These are phyloP conservation scores for Coptotermes formosanus DNA, from an alignment of 1,140 invertebrate genomes.

Conservation along the genomic window DNA sequence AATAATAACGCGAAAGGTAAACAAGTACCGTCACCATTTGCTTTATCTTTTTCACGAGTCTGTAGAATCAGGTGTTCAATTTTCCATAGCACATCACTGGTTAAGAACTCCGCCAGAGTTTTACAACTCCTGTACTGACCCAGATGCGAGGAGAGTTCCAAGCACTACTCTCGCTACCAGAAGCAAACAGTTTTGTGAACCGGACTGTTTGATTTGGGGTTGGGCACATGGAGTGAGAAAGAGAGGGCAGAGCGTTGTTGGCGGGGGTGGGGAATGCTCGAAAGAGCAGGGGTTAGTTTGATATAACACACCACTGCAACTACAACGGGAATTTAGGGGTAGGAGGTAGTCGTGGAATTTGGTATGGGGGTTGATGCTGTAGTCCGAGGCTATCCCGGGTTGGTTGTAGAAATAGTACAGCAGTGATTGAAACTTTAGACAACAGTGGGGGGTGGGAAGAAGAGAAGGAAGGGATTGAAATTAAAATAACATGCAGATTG, in stretches of 20 bases:
- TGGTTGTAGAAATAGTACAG: neutral
- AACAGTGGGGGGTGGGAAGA: neutral
- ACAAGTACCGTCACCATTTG: no score
- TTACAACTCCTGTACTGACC: neutral
- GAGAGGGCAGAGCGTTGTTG: no score
- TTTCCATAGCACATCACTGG: neutral
- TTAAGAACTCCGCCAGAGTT: neutral
- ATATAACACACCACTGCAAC: neutral
- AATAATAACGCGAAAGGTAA: no score
- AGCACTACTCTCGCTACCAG: neutral
- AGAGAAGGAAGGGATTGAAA: neutral
- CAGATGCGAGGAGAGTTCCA: neutral
- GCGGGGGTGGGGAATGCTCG: neutral
- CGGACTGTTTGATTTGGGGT: neutral
- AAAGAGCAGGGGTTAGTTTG: neutral
- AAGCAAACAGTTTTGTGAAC: neutral
- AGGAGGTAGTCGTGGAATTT: neutral
- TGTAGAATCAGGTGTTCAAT: neutral
- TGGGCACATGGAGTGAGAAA: neutral
- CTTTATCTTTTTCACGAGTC: neutral
- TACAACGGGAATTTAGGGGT: neutral
- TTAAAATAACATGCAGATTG: conserved; percentile 20
- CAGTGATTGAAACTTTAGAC: conserved; percentile 12
- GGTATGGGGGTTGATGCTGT: neutral
- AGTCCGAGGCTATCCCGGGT: neutral